phyloP scores from a whole-genome alignment of 2,113 vertebrate species.

The Megalops atlanticus region DNA sequence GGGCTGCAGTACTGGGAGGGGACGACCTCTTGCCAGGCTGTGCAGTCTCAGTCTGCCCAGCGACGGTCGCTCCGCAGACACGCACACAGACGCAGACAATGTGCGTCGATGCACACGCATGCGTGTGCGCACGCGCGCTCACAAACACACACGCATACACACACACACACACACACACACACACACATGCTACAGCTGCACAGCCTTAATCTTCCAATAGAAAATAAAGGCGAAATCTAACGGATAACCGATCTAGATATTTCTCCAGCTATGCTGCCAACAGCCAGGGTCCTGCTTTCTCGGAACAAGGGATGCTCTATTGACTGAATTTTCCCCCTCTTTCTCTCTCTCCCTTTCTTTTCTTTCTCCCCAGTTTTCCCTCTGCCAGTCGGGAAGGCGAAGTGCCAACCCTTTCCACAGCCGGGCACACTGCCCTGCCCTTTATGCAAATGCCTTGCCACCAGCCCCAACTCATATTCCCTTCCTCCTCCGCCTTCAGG shows the following conservation, averaged over 20 bases:
- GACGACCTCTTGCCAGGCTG: no score
- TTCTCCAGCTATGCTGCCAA: conserved; percentile 72
- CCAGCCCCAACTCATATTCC: conserved; percentile 65
- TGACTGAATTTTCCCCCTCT: conserved; percentile 65
- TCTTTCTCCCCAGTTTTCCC: conserved; percentile 65
- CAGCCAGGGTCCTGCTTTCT: conserved; percentile 72
- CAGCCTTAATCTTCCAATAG: conserved; percentile 55
- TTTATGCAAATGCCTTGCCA: conserved; percentile 77
- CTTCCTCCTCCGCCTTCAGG: conserved; percentile 13
- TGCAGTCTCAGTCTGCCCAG: neutral
- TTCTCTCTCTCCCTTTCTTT: conserved; percentile 43
- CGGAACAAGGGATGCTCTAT: conserved; percentile 80
- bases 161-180: conserved; percentile 18
- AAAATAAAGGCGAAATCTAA: conserved; percentile 76
- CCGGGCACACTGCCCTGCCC: conserved; percentile 78
- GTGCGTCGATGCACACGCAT: neutral
- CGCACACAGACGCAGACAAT: neutral
- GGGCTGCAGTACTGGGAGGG: no score
- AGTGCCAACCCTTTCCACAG: conserved; percentile 77
- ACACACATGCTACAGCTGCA: conserved; percentile 58
- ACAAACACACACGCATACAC: conserved; percentile 32
- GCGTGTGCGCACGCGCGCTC: neutral
- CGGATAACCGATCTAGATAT: conserved; percentile 75
- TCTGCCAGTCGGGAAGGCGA: conserved; percentile 76
- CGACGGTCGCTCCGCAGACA: neutral